These are phyloP conservation scores for Cremastinae sp. DNA, from an alignment of 2,888 invertebrate genomes.

Conservation along the genomic window DNA sequence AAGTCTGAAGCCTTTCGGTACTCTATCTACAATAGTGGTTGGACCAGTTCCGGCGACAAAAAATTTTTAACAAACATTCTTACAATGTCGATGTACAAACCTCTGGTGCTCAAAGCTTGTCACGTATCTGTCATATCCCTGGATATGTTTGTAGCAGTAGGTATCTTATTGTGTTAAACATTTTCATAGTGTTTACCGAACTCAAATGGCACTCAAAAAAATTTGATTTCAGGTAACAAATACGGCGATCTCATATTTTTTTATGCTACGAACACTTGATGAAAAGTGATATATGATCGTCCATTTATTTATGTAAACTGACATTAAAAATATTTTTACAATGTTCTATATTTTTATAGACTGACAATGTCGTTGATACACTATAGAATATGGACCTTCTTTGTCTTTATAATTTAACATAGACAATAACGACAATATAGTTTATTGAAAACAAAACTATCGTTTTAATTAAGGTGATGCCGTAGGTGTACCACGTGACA, in stretches of 20 bases:
- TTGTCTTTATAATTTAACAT: no score
- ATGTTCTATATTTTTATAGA: no score
- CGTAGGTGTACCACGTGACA: no score
- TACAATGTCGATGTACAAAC: constrained; percentile 65
- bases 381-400: no score
- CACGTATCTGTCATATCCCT: constrained; percentile 63
- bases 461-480: no score
- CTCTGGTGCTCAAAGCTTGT: constrained; percentile 65
- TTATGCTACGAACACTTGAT: constrained; percentile 51
- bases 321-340: no score
- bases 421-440: no score
- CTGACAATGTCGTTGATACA: no score
- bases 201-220: background rate
- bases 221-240: constrained; percentile 53
- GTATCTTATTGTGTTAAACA: background rate
- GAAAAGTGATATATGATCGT: no score
- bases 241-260: constrained; percentile 59
- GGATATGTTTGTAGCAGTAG: constrained; percentile 56
- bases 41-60: constrained; percentile 62
- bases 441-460: no score
- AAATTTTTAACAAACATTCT: constrained; percentile 60
- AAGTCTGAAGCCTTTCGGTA: constrained; percentile 67
- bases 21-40: constrained; percentile 65
- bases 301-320: no score
- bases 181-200: no score